Evolutionary conservation across 2,888 invertebrate species (phyloP), one percentile per base, ranked within the genome.

Genomic region (Macaria notata): DNA sequence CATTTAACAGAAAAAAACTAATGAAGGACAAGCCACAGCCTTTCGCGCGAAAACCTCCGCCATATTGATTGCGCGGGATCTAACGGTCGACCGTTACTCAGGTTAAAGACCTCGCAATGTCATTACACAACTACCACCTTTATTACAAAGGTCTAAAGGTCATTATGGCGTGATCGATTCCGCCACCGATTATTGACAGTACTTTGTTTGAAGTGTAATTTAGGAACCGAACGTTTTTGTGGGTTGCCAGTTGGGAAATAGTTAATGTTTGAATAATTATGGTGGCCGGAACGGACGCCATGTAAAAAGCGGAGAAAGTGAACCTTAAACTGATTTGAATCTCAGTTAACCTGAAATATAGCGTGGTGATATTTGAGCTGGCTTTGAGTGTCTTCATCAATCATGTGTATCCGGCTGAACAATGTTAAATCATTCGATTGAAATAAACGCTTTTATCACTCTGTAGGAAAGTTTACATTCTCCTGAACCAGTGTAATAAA

Each of bases 41-140:
- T 67, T 59, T 66, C 59, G 64, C 72, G 65, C 68, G 70, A 70
- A 57, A 64, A 70, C 68, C 63, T 54, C 48, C 56, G 73, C 79
- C 80, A 78, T 79, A 75, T 73, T 78, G 76, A 74, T 75, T 76
- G 74, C 73, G 77, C 75, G 75, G 68, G 70, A 75, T 75, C 59
- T 81, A 82, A 82, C 81, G 79, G 81, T 73, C 53, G 54, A 65
- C 77, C 78, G 75, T 75, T 75, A 74, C 63, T 63, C 68, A 62
- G 75, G 79, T 79, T 73, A 75, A 74, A 76, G 75, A 78, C 77
- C 79, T 68, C 43, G 64, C 60, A 69, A 62, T 62, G 64, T 59
- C 49, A 31, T 61, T 69, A 54, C 59, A 60, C 49, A 65, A 9
- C 47, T 31, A 54, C 31, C n/a, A 49, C 19, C 41, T 46, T 59